Base-by-base conservation (phyloP, 2,113 vertebrate genomes). In the Thinocorus orbignyianus region DNA sequence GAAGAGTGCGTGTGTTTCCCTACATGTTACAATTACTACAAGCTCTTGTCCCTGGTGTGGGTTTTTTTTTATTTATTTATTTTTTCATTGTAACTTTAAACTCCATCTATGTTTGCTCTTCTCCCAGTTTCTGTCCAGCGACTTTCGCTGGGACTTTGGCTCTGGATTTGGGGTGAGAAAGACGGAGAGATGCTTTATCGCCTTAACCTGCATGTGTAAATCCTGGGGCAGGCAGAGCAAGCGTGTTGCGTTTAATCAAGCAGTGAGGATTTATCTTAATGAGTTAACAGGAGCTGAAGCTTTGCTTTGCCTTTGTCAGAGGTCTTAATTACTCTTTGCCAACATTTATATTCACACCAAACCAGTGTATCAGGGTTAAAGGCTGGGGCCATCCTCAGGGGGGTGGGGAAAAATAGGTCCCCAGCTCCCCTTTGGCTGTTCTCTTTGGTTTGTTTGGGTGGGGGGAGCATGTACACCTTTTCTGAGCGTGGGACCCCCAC, bases 401-500 rank as follows among this genome's bases (percentile, higher is more conserved):
- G 30, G 52, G 23, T 39, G 74, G 48, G 6, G 58, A 78, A 57
- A 15, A 55, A 18, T 1, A 1, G 49, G 31, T 81, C 19, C 2
- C 24, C 6, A 0, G 62, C n/a, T 66, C 16, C 23, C 13, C 18
- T 22, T 28, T 6, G 68, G 17, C 14, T 41, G 6, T 24, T 54
- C 7, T 26, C 7, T 46, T 73, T 31, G 42, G 5, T 8, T 30
- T 11, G 10, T 46, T 17, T 61, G 44, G 28, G 23, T 18, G 0
- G 9, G 7, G 52, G 68, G 17, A 51, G 10, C 9, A 9, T 0
- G 0, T 8, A 3, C 5, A 17, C 15, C 25, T 44, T 8, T 31
- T 52, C 41, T 13, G 39, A 18, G 7, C 1, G 1, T 13, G 39
- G 54, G 12, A 54, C 31, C 20, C 31, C 20, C 33, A 2, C 25